Base-by-base conservation (phyloP, 1,140 invertebrate species). In the Pissodes strobi region DNA sequence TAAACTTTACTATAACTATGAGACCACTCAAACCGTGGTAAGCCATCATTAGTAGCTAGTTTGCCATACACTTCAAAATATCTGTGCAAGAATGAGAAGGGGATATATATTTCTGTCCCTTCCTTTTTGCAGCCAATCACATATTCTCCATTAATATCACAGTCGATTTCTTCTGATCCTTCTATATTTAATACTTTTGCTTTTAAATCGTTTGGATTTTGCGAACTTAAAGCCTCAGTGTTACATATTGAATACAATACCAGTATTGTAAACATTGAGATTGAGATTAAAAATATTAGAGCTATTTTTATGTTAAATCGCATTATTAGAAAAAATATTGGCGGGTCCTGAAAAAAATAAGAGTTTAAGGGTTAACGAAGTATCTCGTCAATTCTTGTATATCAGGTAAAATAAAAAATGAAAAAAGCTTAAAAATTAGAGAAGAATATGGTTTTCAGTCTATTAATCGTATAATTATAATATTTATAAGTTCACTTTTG, bases 1-100 rank as follows among this genome's bases (percentile, higher is more conserved):
- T 94, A 95, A 0, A 97, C 87, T 79, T 94, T 94, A 8, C 93
- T 91, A 76, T 95, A 95, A 76, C 93, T 95, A 78, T 98, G 95
- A 18, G 91, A 89, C 92, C 94, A 98, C 74, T 94, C 91, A 76
- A 98, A 97, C 67, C 86, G 85, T 70, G 91, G 86, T 21, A 86
- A 75, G 22, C 86, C 86, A 76, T 90, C 87, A 39, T 84, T 83
- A 10, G 82, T 83, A 34, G 85, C 86, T 76, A 92, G 74, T 78
- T 91, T 91, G 0, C 90, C 90, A 79, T 90, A 90, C 62, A 95
- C 90, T 84, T 97, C 94, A 84, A 96, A 98, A 81, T 97, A 97
- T 77, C 38, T 37, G 49, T 91, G 88, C 63, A 98, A 84, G 78
- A 97, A 97, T 17, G 90, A 90, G 81, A 97, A 97, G 12, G 95